Conservation (phyloP, 1,140 invertebrate genomes). For the Orussus abietinus region DNA sequence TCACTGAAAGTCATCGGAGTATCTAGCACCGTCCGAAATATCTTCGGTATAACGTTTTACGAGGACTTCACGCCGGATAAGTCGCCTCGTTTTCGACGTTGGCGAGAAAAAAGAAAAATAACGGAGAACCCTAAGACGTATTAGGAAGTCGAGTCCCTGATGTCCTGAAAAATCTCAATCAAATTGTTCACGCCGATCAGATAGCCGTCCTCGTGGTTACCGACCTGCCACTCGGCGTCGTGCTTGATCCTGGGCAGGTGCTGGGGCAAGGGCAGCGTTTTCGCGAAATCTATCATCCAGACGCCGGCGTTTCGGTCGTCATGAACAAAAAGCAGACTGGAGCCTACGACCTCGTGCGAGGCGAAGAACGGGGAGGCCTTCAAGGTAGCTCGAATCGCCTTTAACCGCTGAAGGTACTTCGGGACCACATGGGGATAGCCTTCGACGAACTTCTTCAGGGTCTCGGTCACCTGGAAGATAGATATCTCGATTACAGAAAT, state of each 20-base stretch:
- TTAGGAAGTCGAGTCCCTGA: slow-evolving; percentile 26
- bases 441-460: slow-evolving; percentile 78
- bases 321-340: slow-evolving; percentile 93
- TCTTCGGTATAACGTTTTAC: no score
- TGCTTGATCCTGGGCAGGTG: slow-evolving; percentile 71
- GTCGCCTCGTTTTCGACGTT: no score
- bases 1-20: no score
- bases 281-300: slow-evolving; percentile 99
- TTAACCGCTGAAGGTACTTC: slow-evolving; percentile 80
- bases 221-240: slow-evolving; percentile 82
- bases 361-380: slow-evolving; percentile 84
- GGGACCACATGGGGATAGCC: slow-evolving; percentile 72
- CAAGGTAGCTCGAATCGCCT: slow-evolving; percentile 76
- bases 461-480: slow-evolving; percentile 65
- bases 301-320: slow-evolving; percentile 82
- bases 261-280: slow-evolving; percentile 80
- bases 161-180: slow-evolving; percentile 73
- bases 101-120: no score
- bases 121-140: no score
- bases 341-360: slow-evolving; percentile 93
- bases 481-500: neutral
- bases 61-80: no score
- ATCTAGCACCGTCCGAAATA: no score
- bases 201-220: slow-evolving; percentile 99
- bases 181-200: slow-evolving; percentile 92